phyloP scores from a whole-genome alignment of 2,888 invertebrate genomes.

The Eledona agricola region DNA sequence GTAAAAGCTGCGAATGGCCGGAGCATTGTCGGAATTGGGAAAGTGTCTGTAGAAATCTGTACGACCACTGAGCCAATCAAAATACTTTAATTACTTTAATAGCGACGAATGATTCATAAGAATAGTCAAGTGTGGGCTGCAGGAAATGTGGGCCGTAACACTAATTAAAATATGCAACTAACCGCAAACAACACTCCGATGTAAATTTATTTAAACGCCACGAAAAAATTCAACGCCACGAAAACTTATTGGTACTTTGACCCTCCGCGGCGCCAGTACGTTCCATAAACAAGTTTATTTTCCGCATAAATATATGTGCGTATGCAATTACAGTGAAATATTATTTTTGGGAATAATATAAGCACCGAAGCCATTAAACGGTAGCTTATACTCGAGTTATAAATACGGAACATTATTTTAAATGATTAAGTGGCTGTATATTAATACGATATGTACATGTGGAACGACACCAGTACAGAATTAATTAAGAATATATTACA shows the following conservation, averaged over 20 bases:
- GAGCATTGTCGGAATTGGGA: too few relatives aligned
- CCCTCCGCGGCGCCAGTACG: conserved; percentile 60
- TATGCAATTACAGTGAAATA: conserved; percentile 62
- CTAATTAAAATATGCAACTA: conserved; percentile 18
- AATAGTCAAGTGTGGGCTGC: background rate
- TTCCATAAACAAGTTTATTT: conserved; percentile 63
- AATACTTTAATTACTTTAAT: too few relatives aligned
- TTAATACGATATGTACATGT: conserved; percentile 45
- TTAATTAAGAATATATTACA: conserved; percentile 41
- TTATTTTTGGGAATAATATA: conserved; percentile 61
- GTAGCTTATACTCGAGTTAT: conserved; percentile 53
- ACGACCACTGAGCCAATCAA: too few relatives aligned
- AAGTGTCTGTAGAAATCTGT: too few relatives aligned
- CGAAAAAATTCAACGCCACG: conserved; percentile 6
- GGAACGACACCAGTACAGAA: conserved; percentile 28
- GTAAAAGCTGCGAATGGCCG: too few relatives aligned
- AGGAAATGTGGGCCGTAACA: conserved; percentile 4
- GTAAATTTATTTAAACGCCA: conserved; percentile 9
- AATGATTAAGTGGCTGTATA: conserved; percentile 52
- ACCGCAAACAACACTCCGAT: background rate
- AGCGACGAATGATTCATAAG: too few relatives aligned
- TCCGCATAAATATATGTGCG: conserved; percentile 60
- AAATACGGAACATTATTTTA: conserved; percentile 56
- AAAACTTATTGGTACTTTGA: conserved; percentile 62
- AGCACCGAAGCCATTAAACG: conserved; percentile 53